Percentiles rank a stretch among this genome's conserved stretches.
Conservation (phyloP, 2,888 invertebrate species). For the Ditula angustiorana region DNA sequence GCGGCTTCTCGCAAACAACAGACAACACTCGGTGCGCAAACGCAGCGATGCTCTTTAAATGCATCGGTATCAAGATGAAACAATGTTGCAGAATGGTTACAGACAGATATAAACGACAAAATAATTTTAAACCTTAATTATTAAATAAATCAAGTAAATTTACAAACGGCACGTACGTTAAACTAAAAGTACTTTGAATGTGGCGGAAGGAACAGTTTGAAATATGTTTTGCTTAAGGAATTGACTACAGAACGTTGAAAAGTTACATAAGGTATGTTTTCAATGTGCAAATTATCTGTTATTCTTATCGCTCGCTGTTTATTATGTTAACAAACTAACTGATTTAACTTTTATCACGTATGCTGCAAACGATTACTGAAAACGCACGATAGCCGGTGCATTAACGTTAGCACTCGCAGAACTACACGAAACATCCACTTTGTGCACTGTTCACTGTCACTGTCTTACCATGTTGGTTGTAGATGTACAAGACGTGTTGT, state of each 20-base stretch:
- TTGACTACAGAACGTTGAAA: conserved; percentile 12
- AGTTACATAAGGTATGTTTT: conserved; percentile 34
- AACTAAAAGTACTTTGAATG: conserved; percentile 2
- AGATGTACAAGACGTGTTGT: conserved; percentile 54
- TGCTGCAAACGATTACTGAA: conserved; percentile 6
- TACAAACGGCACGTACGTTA: not conserved
- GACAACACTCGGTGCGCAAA: conserved; percentile 58
- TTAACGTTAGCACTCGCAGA: conserved; percentile 55
- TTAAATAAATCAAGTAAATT: not conserved
- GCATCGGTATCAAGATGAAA: conserved; percentile 35
- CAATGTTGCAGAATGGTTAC: not conserved
- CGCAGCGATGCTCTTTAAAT: conserved; percentile 51
- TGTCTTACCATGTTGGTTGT: conserved; percentile 76
- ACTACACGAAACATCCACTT: conserved; percentile 57
- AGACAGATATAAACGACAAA: not conserved
- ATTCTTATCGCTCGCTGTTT: conserved; percentile 30
- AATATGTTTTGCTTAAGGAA: conserved; percentile 17
- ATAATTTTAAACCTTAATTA: not conserved
- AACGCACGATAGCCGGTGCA: conserved; percentile 17
- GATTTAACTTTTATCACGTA: conserved; percentile 29
- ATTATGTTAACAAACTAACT: conserved; percentile 22
- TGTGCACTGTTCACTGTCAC: conserved; percentile 68
- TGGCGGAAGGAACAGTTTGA: conserved; percentile 13
- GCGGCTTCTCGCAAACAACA: conserved; percentile 74
- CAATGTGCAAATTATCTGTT: conserved; percentile 18